Evolutionary conservation across 2,797 vertebrate species (phyloP), one percentile per base, ranked within the genome.

Genomic region (Arnoldichthys spilopterus): DNA sequence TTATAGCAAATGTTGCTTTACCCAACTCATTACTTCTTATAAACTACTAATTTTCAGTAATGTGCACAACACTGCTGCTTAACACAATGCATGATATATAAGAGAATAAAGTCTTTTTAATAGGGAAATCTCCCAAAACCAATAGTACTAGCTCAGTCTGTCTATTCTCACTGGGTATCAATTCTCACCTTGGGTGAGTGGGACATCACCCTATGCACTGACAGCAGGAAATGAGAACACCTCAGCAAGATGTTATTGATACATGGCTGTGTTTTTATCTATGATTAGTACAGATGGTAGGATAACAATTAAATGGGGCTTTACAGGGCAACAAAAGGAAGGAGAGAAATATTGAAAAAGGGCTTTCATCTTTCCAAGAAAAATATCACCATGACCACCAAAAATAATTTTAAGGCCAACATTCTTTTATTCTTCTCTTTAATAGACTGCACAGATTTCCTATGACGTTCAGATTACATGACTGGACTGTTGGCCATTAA

Each of bases 201-300:
- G 58, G 73, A 76, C 58, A 54, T 47, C 51, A 61, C 72, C 53
- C 51, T 56, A 43, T 59, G 22, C 15, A 68, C 51, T 45, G 32
- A 76, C 47, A 34, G 73, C 68, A 72, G 73, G 73, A 79, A 76
- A 79, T 82, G 72, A 83, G 72, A 76, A 43, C 56, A 34, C 54
- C 62, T 24, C 72, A 68, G 51, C 62, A 58, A 68, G 67, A 79
- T n/a, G 72, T 66, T 72, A 76, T 68, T 72, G 77, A 76, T 30
- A 59, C 56, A 59, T 59, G 26, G 26, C 56, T 59, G 26, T 30
- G 56, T 59, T 74, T 71, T 75, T 12, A 67, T 74, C 51, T 83
- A 77, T 40, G 75, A 81, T 77, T 66, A 72, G 51, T 47, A 68
- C 20, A 63, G 40, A 54, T 22, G 63, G 58, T 20, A 80, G 5